Base-by-base conservation (phyloP, 2,797 vertebrate species). In the Ataeniobius toweri region DNA sequence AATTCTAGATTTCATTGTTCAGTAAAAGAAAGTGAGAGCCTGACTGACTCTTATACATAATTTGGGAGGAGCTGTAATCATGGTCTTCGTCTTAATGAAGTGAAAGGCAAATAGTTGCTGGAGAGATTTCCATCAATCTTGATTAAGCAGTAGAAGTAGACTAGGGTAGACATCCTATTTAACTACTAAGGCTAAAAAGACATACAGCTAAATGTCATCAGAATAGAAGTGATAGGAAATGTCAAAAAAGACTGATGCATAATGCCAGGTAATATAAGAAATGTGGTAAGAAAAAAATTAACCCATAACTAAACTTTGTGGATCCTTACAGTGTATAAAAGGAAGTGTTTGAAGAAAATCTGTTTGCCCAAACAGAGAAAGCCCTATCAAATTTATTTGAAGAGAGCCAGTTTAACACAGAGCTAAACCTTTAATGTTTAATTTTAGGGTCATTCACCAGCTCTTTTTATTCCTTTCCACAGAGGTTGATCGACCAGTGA, bases 401-500 rank as follows among this genome's bases (percentile, higher is more conserved):
- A 53, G 51, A 53, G 6, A 53, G 4, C 51, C 51, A 20, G 51
- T 53, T 4, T 22, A 22, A 53, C 18, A 22, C 51, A 53, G 20
- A 53, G 50, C 3, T 12, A 51, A 16, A 51, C 16, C 50, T 51
- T 51, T 14, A 51, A 14, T 12, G 20, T 22, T 53, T 53, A 20
- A 22, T 53, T 10, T 36, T 36, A 74, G n/a, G 58, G n/a, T 56
- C n/a, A 14, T 67, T 67, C 36, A 46, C 41, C 13, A 69, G 18
- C 59, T 18, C 3, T 31, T 56, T 18, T 69, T 73, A 10, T 61
- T 70, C 39, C 71, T 77, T 59, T 74, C 50, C 7, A 79, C 85
- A 92, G 93, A 89, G 92, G 91, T 95, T n/a, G 91, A 95, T 44
- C 95, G 89, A 4, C 91, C 89, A 0, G 58, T 96, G 48, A 94